These are phyloP conservation scores for Sminthurinus signatus DNA, from an alignment of 1,140 invertebrate genomes.

Conservation along the genomic window DNA sequence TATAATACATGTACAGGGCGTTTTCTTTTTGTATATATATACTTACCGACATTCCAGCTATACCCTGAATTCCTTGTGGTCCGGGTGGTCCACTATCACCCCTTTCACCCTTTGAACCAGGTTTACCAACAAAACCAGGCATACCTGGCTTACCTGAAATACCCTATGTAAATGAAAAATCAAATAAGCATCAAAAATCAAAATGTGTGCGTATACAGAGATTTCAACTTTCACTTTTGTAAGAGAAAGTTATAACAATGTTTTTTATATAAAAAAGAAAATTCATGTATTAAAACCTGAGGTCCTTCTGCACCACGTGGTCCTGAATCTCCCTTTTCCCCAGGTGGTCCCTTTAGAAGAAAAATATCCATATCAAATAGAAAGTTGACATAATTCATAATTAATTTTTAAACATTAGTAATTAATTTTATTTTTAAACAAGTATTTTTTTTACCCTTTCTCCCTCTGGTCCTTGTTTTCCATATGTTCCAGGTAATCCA, in stretches of 20 bases:
- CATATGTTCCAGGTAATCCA: slow-evolving; percentile 44
- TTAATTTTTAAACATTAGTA: too few relatives aligned
- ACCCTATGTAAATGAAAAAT: slow-evolving; percentile 25
- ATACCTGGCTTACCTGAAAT: slow-evolving; percentile 40
- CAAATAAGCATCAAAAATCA: neutral
- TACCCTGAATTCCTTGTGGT: slow-evolving; percentile 45
- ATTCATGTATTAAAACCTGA: too few relatives aligned
- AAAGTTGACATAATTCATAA: neutral
- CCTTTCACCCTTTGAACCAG: slow-evolving; percentile 47
- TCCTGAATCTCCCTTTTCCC: slow-evolving; percentile 41
- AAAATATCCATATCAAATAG: neutral
- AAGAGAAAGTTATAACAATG: too few relatives aligned
- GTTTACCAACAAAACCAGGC: slow-evolving; percentile 43
- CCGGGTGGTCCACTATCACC: slow-evolving; percentile 49
- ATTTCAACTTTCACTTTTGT: too few relatives aligned
- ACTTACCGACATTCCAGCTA: slow-evolving; percentile 42
- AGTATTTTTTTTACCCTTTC: slow-evolving; percentile 36
- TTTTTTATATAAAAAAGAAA: too few relatives aligned
- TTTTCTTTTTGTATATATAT: too few relatives aligned
- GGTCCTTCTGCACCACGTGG: slow-evolving; percentile 44
- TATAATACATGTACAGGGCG: too few relatives aligned
- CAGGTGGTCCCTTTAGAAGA: slow-evolving; percentile 34
- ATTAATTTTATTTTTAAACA: too few relatives aligned
- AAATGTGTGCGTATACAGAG: too few relatives aligned
- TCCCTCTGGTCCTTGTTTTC: slow-evolving; percentile 43